phyloP scores from a whole-genome alignment of 2,113 vertebrate species.

The Okapia johnstoni region DNA sequence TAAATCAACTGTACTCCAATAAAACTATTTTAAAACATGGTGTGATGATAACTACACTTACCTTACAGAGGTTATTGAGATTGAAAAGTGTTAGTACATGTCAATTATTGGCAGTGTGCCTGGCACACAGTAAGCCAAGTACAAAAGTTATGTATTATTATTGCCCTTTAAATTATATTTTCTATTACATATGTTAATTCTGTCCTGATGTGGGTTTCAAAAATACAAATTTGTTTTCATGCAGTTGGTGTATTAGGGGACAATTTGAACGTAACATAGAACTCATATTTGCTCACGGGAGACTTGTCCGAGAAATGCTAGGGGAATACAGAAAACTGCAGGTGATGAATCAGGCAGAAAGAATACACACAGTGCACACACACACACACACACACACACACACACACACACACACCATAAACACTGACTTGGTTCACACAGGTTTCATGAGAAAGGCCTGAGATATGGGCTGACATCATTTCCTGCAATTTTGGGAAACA shows the following conservation, averaged over 20 bases:
- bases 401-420: rapidly evolving
- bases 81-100: neutral
- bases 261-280: neutral
- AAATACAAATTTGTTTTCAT: neutral
- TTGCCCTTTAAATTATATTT: neutral
- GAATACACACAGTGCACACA: rapidly evolving
- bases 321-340: neutral
- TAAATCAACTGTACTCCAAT: neutral
- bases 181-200: neutral
- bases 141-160: too few species aligned
- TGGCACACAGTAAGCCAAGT: neutral
- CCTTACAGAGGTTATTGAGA: neutral
- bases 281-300: neutral
- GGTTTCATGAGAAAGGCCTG: rapidly evolving
- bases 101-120: neutral
- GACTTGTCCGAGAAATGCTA: neutral
- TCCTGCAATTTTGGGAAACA: neutral
- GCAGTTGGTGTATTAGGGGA: neutral
- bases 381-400: rapidly evolving
- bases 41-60: too few species aligned
- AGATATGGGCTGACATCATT: rapidly evolving
- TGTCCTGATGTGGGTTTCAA: neutral
- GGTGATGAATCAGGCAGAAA: rapidly evolving
- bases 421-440: neutral
- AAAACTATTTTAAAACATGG: neutral